Conservation (phyloP, 2,888 invertebrate genomes). For the Sinotaia quadrata region DNA sequence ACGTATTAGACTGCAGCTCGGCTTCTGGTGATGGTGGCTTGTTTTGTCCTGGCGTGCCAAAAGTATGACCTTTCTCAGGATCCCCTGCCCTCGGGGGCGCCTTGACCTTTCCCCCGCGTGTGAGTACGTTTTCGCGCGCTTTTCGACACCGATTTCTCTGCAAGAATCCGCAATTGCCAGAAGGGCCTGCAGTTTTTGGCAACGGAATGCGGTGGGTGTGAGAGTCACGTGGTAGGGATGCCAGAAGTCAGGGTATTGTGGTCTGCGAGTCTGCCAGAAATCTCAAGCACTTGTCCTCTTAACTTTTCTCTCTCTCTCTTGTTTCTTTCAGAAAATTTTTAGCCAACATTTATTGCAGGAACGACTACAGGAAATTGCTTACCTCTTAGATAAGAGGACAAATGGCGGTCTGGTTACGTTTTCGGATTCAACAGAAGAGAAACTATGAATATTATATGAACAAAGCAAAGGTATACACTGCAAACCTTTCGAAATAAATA, state of each 20-base stretch:
- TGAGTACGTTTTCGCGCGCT: slow-evolving; percentile 14
- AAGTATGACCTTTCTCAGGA: slow-evolving; percentile 9
- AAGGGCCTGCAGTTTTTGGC: neutral
- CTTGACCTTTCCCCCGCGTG: slow-evolving; percentile 4
- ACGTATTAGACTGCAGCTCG: no score
- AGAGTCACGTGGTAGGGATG: no score
- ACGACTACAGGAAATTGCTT: no score
- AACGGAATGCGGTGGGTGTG: slow-evolving; percentile 1
- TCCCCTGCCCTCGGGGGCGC: slow-evolving; percentile 8
- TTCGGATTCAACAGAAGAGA: no score
- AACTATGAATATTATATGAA: no score
- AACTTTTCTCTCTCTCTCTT: neutral
- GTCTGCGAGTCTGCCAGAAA: no score
- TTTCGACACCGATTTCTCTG: neutral
- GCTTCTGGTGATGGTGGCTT: neutral
- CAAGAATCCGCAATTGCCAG: neutral
- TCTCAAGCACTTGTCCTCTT: neutral
- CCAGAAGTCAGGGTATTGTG: no score
- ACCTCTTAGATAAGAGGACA: no score
- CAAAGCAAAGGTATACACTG: no score
- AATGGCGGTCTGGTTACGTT: no score
- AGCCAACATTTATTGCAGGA: no score
- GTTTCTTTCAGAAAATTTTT: neutral
- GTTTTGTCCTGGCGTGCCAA: slow-evolving; percentile 13
- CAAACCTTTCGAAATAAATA: no score